Evolutionary conservation across 1,140 invertebrate species (phyloP).

Genomic region (Hermatobates lingyangjiaoensis): DNA sequence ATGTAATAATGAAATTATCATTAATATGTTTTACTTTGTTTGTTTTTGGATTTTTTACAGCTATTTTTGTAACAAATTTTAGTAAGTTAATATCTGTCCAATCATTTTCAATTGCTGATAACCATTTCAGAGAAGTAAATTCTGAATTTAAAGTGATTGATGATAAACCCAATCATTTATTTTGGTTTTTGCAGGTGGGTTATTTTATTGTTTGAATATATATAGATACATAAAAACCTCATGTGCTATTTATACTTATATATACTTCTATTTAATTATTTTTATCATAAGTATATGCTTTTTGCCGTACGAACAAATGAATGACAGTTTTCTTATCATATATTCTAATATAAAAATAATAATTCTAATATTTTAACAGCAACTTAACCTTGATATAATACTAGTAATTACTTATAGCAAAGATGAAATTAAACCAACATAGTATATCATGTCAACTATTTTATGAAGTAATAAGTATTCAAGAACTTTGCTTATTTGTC

Average conservation of each 20-base stretch:
- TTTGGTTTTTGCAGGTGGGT: slow-evolving; percentile 1
- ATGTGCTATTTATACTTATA: neutral
- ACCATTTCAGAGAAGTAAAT: neutral
- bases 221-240: neutral
- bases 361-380: neutral
- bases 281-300: neutral
- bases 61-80: neutral
- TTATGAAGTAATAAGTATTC: no score
- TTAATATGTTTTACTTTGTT: neutral
- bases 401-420: neutral
- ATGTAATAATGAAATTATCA: no score
- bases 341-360: neutral
- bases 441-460: no score
- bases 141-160: neutral
- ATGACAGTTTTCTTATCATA: neutral
- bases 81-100: neutral
- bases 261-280: neutral
- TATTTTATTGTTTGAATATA: neutral
- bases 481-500: neutral
- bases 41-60: neutral
- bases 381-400: neutral
- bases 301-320: neutral
- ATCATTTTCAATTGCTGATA: neutral
- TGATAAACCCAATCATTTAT: neutral
- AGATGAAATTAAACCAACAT: no score